These are phyloP conservation scores for Sylvia atricapilla DNA, from an alignment of 2,113 vertebrate genomes.

Conservation along the genomic window DNA sequence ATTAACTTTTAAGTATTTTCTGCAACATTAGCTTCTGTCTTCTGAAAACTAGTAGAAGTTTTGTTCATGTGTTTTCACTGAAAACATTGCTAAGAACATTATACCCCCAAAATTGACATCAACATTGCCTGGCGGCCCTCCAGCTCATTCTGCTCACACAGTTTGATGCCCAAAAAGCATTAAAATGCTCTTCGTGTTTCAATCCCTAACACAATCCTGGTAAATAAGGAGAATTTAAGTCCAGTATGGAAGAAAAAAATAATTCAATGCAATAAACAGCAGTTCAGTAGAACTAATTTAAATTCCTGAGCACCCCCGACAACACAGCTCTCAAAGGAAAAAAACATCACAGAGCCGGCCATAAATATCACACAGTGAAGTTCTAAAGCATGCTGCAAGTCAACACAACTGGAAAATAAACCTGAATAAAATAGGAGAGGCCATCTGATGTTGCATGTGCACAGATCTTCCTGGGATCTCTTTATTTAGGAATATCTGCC, in stretches of 20 bases:
- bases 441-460: neutral
- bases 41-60: neutral
- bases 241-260: neutral
- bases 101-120: neutral
- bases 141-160: neutral
- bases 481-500: neutral
- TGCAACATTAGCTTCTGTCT: neutral
- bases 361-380: neutral
- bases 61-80: neutral
- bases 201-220: neutral
- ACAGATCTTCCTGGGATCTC: neutral
- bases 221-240: neutral
- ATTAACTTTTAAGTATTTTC: neutral
- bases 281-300: neutral
- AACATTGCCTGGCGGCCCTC: neutral
- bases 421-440: neutral
- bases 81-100: neutral
- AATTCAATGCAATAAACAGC: neutral
- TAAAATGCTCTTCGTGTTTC: neutral
- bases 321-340: neutral
- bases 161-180: neutral
- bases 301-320: neutral
- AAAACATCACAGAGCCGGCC: neutral
- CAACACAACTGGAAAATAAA: neutral
- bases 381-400: neutral